A percentile compares a stretch with the other conserved stretches of the same genome.
Evolutionary conservation across 2,113 vertebrate genomes (phyloP).

Genomic region (Picathartes gymnocephalus): DNA sequence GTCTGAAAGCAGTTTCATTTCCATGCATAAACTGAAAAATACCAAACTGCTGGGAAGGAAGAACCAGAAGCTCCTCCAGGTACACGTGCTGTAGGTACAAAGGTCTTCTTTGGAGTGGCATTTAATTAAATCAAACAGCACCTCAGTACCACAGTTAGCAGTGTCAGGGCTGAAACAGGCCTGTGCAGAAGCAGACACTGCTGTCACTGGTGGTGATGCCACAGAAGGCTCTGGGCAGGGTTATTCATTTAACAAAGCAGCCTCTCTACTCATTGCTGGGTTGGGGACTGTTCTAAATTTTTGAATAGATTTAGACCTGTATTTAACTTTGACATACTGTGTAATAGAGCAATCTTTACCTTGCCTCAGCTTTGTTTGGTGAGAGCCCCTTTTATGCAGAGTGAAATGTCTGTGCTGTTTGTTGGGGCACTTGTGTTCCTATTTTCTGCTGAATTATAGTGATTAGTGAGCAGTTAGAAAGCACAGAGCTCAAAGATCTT

Average conservation of each 20-base stretch:
- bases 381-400: slow-evolving; percentile 25
- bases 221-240: not conserved
- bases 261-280: not conserved
- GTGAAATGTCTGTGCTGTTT: slow-evolving; percentile 21
- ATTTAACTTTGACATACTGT: slow-evolving; percentile 30
- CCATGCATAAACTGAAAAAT: slow-evolving; percentile 33
- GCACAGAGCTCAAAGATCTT: slow-evolving; percentile 6
- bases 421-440: slow-evolving; percentile 18
- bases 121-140: not conserved
- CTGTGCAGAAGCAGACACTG: not conserved
- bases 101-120: not conserved
- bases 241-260: slow-evolving; percentile 12
- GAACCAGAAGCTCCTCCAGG: not conserved
- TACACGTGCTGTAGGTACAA: not conserved
- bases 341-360: slow-evolving; percentile 5
- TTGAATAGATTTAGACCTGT: not conserved
- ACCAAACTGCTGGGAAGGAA: not conserved
- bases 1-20: slow-evolving; percentile 69
- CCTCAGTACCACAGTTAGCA: not conserved
- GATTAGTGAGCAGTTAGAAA: slow-evolving; percentile 44
- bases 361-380: slow-evolving; percentile 17
- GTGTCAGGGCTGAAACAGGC: not conserved
- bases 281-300: not conserved
- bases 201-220: not conserved
- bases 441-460: slow-evolving; percentile 59